Evolutionary conservation across 2,113 vertebrate species (phyloP), one percentile per base, ranked within the genome.

Genomic region (Mixornis gularis): DNA sequence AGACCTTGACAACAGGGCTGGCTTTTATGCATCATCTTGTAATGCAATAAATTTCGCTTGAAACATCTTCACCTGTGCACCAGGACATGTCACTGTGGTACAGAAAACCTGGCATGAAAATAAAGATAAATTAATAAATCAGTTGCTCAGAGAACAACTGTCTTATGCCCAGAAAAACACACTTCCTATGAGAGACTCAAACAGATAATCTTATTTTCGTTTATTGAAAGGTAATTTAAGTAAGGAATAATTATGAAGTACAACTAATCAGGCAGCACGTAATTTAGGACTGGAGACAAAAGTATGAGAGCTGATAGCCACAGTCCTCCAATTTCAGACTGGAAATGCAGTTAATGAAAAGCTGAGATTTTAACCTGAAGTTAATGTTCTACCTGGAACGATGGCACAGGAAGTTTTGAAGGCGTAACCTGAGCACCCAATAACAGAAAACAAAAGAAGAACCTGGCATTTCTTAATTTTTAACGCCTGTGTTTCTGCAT

Each of bases 181-280:
- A 12, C 36, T 63, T 91, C 64, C 36, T 83, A 14, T 7, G 32
- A 81, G 19, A 90, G 36, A 49, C 72, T 81, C 6, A 0, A 38
- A 66, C 17, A 87, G 77, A 60, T 52, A 86, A 88, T 56, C 73
- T 86, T 60, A 69, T 64, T 94, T 90, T 29, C n/a, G 52, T 49
- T 81, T 90, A 86, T 1, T 88, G 83, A 76, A 92, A 88, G 66
- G 65, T 41, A 89, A 90, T 88, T 84, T 68, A 89, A 92, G 65
- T 6, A 59, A 82, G 62, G 73, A 89, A 81, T 91, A 92, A 94
- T 91, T 91, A 72, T 10, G n/a, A 72, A 58, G 26, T 30, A 69
- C 43, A 68, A 64, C 65, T n/a, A 41, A 27, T 30, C 41, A 63
- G 41, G 71, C 73, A 93, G 78, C 49, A 46, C 0, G 1, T 21